Evolutionary conservation across 2,888 invertebrate species (phyloP).

Genomic region (Heliconius aoede): DNA sequence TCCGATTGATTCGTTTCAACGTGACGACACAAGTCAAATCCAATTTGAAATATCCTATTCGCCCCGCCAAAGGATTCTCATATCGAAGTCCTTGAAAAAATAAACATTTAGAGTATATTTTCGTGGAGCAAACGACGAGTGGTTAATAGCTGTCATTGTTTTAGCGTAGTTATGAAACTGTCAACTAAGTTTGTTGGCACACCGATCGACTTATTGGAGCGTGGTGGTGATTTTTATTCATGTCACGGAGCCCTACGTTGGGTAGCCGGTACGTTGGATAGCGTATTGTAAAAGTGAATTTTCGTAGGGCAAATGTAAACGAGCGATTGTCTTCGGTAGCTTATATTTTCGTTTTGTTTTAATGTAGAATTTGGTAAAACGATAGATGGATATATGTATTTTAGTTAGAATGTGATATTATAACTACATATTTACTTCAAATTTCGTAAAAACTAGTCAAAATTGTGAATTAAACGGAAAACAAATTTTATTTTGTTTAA

Average conservation of each 20-base stretch:
- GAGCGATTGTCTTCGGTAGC: neutral
- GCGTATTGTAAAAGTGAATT: conserved; percentile 44
- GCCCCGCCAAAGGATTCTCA: conserved; percentile 55
- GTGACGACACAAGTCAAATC: conserved; percentile 66
- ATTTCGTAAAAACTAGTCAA: neutral
- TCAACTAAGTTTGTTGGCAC: conserved; percentile 68
- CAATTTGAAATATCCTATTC: conserved; percentile 55
- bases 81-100: conserved; percentile 53
- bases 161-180: conserved; percentile 76
- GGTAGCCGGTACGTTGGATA: conserved; percentile 51
- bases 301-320: conserved; percentile 24
- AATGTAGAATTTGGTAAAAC: neutral
- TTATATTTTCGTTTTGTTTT: neutral
- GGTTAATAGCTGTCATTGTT: conserved; percentile 71
- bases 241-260: conserved; percentile 65
- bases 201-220: conserved; percentile 79
- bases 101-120: neutral
- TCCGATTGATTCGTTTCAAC: conserved; percentile 77
- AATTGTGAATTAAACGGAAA: neutral
- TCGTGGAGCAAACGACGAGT: conserved; percentile 44
- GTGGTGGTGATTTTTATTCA: conserved; percentile 74
- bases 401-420: neutral
- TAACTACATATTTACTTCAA: no score
- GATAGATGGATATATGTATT: neutral
- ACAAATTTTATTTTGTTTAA: no score